Base-by-base conservation (phyloP, 30 jellyfish, hydroid and myxozoan genomes). In the Clytia hemisphaerica region DNA sequence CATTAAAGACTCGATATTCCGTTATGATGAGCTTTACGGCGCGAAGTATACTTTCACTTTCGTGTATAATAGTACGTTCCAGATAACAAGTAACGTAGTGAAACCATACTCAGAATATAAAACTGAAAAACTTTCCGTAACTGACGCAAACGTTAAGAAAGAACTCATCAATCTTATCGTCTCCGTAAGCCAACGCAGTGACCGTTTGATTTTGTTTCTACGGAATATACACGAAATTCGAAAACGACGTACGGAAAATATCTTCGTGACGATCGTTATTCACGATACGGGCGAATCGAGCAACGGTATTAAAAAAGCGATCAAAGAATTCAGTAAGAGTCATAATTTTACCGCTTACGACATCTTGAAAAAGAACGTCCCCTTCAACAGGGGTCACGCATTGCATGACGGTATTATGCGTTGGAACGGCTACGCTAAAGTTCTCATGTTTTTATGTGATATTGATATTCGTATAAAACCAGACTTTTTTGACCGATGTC, bases 331-430 rank as follows among this genome's bases (percentile, higher is more conserved):
- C 61, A 75, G 93, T n/a, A 71, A 15, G 42, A 60, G 45, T 10
- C 55, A 84, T 57, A 71, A 85, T 37, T 73, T 87, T 33, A 59
- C 75, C 6, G 79, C 70, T 1, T 64, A 60, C 53, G 97, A 87
- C 45, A 60, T 87, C 1, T 14, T 73, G 61, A 59, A 83, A 27
- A 45, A 67, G 65, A 80, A 87, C 53, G 24, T 44, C 40, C 93
- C 93, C 15, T 87, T 87, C 58, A 73, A 82, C 47, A 73, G 97
- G 9, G 97, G 97, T 44, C 81, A 94, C 26, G 94, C 97, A 31
- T 66, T 87, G 72, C 83, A 87, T 71, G 97, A 87, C 57, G 97
- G 97, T 45, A 92, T 87, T n/a, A 46, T 48, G 26, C 87, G 97
- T 21, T 87, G 97, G 97, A 87, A 87, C 72, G 97, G 97, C 27